phyloP scores from a whole-genome alignment of 2,113 vertebrate species.

The Callopanchax toddi region DNA sequence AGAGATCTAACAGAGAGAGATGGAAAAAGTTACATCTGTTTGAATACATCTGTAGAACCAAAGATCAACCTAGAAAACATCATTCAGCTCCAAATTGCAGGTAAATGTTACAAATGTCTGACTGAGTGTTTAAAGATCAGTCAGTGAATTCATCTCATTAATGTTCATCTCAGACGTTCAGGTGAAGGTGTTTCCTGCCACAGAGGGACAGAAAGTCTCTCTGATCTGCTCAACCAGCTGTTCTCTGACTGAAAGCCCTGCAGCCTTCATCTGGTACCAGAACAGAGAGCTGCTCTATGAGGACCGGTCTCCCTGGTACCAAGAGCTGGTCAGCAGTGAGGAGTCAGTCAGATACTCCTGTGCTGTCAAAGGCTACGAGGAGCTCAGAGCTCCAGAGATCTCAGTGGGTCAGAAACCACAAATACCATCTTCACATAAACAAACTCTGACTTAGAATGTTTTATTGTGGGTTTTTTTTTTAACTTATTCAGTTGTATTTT shows the following conservation, averaged over 20 bases:
- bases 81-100: neutral
- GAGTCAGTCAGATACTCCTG: conserved; percentile 43
- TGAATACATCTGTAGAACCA: neutral
- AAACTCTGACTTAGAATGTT: accelerated
- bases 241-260: conserved; percentile 40
- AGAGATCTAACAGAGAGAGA: neutral
- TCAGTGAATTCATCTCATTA: no score
- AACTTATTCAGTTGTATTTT: neutral
- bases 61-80: accelerated
- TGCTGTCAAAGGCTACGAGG: conserved; percentile 26
- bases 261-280: conserved; percentile 51
- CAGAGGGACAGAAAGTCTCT: conserved; percentile 3
- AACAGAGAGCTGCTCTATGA: conserved; percentile 43
- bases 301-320: conserved; percentile 41
- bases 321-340: conserved; percentile 39
- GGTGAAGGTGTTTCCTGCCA: conserved; percentile 20
- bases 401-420: conserved; percentile 34
- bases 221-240: conserved; percentile 46
- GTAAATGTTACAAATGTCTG: neutral
- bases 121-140: neutral
- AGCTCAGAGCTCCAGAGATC: conserved; percentile 16
- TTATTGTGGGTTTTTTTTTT: neutral
- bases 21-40: neutral
- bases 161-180: conserved; percentile 22
- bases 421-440: neutral